Evolutionary conservation across 2,797 vertebrate genomes (phyloP), one percentile per base, ranked within the genome.

Genomic region (Denticeps clupeoides): DNA sequence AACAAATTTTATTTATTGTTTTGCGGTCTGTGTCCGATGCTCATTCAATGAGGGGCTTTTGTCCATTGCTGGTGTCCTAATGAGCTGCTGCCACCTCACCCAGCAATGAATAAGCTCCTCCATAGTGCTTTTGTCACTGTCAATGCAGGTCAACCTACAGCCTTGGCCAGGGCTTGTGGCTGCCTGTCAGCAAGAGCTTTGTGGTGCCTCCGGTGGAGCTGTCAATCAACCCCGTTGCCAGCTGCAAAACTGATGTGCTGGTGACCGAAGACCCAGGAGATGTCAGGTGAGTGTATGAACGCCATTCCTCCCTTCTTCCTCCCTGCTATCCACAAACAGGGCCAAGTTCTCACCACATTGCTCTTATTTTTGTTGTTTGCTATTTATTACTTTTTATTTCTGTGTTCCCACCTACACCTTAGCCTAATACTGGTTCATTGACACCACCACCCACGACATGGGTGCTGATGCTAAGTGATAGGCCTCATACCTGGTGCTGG

Each of bases 181-280:
- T 99, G 62, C 95, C 95, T 1, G 93, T 97, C 78, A 99, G 91
- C 73, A 99, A 98, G 77, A 99, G 90, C 73, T 98, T 99, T 0
- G 94, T 99, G 68, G 92, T 99, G 25, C 93, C 95, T 0, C 95
- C 95, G 0, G 87, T 97, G 73, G 93, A 99, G 53, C 84, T 99
- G 72, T 97, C 93, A 27, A 95, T 99, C 81, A 99, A 90, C 67
- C 94, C 95, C 3, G 83, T 99, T 10, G 95, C 95, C 73, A 97
- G 93, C 81, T 99, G 95, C 65, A 97, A 97, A 81, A 99, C 95
- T 0, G 95, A 99, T 13, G 93, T 99, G 43, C 70, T 97, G 50
- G 94, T 97, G 58, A 98, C 89, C 0, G 95, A 99, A 73, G 94
- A 99, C 69, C 93, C 95, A 3, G 91, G 90, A 22, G 91, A 99